Base-by-base conservation (phyloP, 2,797 vertebrate species). In the Pipistrellus nathusii region DNA sequence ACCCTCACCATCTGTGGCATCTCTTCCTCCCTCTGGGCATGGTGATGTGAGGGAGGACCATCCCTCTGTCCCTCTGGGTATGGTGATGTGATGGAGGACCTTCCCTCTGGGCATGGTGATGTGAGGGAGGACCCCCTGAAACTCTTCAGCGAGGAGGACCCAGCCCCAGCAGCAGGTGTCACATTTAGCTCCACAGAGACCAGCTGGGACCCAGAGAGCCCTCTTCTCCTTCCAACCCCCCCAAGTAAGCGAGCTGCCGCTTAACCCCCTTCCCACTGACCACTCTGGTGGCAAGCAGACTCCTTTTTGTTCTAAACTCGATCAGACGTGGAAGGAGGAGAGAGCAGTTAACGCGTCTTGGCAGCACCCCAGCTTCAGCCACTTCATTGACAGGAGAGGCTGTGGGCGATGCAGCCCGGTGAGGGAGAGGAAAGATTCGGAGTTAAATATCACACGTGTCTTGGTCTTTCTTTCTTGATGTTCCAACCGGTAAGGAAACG, bases 391-490 rank as follows among this genome's bases (percentile, higher is more conserved):
- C 94, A 96, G 94, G 96, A 85, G 69, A 59, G 44, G 91, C 93
- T 94, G 91, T 76, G 15, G 94, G 87, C 89, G 84, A 97, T 81
- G 57, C 89, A 87, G 75, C 85, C 73, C 94, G 92, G 93, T 95
- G 89, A 48, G 23, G 95, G 44, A 97, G 96, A 55, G 2, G 9
- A 5, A 17, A 92, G 92, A 88, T 73, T 95, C 44, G 44, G 44
- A 44, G 44, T 44, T 90, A 86, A 96, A 96, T 68, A 94, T 93
- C 25, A 9, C 75, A 41, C 44, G 62, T 92, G 80, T 97, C 94
- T 97, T 96, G 87, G 95, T 96, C 92, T 95, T 96, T 88, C 86
- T 97, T 93, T 64, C 93, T 95, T 96, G 80, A 81, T 97, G 94
- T 94, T 97, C 95, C 88, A 92, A 91, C 94, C 91, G 97, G 96